A percentile compares a stretch with the other conserved stretches of the same genome.
phyloP scores from a whole-genome alignment of 2,888 invertebrate genomes.

The Amitus sp. region DNA sequence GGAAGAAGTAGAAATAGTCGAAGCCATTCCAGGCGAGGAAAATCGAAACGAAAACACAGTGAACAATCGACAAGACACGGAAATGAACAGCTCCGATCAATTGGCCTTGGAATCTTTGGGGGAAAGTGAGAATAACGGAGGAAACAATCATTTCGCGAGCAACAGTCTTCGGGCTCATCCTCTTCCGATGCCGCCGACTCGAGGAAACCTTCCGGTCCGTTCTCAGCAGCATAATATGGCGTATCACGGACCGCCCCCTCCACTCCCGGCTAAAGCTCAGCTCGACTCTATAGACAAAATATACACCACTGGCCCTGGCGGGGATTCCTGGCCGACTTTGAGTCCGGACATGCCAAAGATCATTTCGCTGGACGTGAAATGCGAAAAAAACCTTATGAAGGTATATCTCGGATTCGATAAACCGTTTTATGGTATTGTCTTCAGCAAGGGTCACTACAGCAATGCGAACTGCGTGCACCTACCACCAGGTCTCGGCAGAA shows the following conservation, averaged over 20 bases:
- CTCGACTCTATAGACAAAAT: conserved; percentile 72
- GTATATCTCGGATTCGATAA: conserved; percentile 94
- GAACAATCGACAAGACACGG: conserved; percentile 71
- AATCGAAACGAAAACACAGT: conserved; percentile 68
- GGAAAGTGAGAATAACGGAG: conserved; percentile 66
- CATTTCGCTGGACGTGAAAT: conserved; percentile 90
- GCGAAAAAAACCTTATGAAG: conserved; percentile 94
- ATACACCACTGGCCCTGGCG: conserved; percentile 64
- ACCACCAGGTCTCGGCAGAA: conserved; percentile 87
- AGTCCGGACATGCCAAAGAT: conserved; percentile 94
- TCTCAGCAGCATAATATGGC: conserved; percentile 69
- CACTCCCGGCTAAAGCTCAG: conserved; percentile 70
- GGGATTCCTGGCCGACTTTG: conserved; percentile 81
- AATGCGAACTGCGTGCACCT: conserved; percentile 92
- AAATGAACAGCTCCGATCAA: conserved; percentile 74
- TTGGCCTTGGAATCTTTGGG: conserved; percentile 79
- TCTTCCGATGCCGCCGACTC: conserved; percentile 67
- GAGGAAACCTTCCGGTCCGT: conserved; percentile 59
- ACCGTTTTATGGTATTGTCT: conserved; percentile 94
- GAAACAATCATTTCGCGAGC: conserved; percentile 57
- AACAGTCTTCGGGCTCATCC: conserved; percentile 64
- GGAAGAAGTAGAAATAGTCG: conserved; percentile 75
- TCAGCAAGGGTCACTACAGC: conserved; percentile 94
- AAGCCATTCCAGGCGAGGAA: conserved; percentile 69
- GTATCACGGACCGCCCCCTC: conserved; percentile 79